Conservation (phyloP, 2,888 invertebrate species). For the Amphipyra tragopoginis region DNA sequence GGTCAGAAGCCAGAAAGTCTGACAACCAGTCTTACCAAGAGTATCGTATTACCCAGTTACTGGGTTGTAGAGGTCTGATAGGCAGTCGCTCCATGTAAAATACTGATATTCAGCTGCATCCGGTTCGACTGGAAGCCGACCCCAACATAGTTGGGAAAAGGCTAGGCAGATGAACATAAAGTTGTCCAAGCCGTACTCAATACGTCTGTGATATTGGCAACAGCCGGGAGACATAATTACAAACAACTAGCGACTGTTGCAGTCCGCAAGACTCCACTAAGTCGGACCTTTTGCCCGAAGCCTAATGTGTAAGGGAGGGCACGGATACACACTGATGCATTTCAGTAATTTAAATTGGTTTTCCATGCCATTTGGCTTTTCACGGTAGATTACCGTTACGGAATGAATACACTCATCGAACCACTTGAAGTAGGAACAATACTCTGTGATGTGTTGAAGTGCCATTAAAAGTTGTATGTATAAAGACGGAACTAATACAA, state of each 20-base stretch:
- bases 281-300: slow-evolving; percentile 24
- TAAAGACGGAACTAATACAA: too few species aligned
- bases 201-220: slow-evolving; percentile 38
- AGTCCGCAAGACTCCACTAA: slow-evolving; percentile 6
- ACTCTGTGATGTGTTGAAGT: too few species aligned
- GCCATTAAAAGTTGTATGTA: too few species aligned
- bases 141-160: too few species aligned
- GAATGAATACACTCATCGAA: slow-evolving; percentile 11
- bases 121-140: too few species aligned
- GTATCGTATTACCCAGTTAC: too few species aligned
- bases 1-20: too few species aligned
- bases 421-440: background rate
- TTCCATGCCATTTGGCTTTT: slow-evolving; percentile 37
- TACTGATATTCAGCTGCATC: too few species aligned
- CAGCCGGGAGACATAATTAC: slow-evolving; percentile 49
- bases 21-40: too few species aligned
- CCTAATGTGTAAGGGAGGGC: slow-evolving; percentile 23
- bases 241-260: slow-evolving; percentile 32
- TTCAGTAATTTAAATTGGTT: slow-evolving; percentile 44
- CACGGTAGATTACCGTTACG: slow-evolving; percentile 28
- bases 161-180: too few species aligned
- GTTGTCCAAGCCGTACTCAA: slow-evolving; percentile 34
- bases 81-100: too few species aligned
- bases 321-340: slow-evolving; percentile 27
- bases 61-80: too few species aligned